Evolutionary conservation across 1,140 invertebrate genomes (phyloP).

Genomic region (Lepidurus arcticus): DNA sequence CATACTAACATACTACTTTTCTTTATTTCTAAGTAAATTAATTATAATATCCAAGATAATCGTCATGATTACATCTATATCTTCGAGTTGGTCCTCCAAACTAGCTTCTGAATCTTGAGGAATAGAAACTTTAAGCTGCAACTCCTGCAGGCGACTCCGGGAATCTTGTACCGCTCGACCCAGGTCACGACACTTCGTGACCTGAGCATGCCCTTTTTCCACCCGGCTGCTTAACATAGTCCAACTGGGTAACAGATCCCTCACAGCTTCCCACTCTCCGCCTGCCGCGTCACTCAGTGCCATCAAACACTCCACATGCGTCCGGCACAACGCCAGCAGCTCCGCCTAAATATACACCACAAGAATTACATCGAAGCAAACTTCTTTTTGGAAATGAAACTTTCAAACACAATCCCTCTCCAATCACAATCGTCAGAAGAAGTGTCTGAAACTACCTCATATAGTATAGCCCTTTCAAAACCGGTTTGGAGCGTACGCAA

Average conservation of each 20-base stretch:
- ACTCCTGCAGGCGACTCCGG: not conserved
- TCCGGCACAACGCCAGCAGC: constrained; percentile 64
- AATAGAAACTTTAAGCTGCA: not conserved
- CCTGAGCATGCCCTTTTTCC: not conserved
- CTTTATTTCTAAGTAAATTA: not conserved
- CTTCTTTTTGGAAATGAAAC: not conserved
- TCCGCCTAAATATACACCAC: constrained; percentile 57
- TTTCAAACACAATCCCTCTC: too few relatives aligned
- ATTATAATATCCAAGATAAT: not conserved
- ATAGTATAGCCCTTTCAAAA: too few relatives aligned
- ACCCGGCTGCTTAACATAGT: not conserved
- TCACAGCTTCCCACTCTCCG: not conserved
- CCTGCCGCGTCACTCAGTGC: constrained; percentile 36
- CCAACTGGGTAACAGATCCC: not conserved
- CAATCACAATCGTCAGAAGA: too few relatives aligned
- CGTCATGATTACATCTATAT: not conserved
- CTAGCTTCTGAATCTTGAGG: not conserved
- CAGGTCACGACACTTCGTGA: constrained; percentile 8
- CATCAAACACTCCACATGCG: constrained; percentile 63
- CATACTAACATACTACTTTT: not conserved
- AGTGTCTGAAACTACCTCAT: too few relatives aligned
- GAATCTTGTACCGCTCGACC: not conserved
- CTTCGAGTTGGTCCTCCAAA: not conserved
- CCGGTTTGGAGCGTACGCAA: too few relatives aligned
- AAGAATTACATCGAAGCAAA: constrained; percentile 42